Percentiles rank a stretch among this genome's conserved stretches.
Conservation (phyloP, 2,888 invertebrate genomes). For the Eustalomyia histrio region DNA sequence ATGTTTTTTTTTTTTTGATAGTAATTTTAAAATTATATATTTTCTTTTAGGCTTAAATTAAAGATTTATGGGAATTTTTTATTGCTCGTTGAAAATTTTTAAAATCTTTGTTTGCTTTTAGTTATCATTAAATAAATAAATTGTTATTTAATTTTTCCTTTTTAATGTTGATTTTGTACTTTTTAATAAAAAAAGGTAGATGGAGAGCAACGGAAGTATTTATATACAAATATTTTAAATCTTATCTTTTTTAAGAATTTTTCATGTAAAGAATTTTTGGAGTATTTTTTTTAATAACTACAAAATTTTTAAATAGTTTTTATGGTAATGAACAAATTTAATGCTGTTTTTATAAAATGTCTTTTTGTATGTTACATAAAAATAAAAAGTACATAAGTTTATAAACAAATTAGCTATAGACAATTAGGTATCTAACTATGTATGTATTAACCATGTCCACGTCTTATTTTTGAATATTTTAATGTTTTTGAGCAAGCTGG, state of each 20-base stretch:
- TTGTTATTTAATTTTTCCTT: neutral
- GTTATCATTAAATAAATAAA: constrained; percentile 4
- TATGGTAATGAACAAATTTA: too few species aligned
- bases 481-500: too few species aligned
- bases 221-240: constrained; percentile 25
- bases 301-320: too few species aligned
- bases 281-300: neutral
- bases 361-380: too few species aligned
- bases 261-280: constrained; percentile 3
- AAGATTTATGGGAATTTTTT: constrained; percentile 45
- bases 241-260: constrained; percentile 21
- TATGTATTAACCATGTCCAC: too few species aligned
- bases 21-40: constrained; percentile 1
- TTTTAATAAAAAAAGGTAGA: neutral
- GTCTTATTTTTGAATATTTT: too few species aligned
- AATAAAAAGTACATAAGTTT: too few species aligned
- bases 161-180: neutral
- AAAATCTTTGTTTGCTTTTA: neutral
- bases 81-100: constrained; percentile 10
- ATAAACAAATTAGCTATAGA: too few species aligned
- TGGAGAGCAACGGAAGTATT: neutral
- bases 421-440: too few species aligned
- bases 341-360: too few species aligned
- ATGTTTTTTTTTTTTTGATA: constrained; percentile 26
- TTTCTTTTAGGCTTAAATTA: constrained; percentile 39